phyloP scores from a whole-genome alignment of 1,140 invertebrate genomes.

The Pogonognathellus flavescens region DNA sequence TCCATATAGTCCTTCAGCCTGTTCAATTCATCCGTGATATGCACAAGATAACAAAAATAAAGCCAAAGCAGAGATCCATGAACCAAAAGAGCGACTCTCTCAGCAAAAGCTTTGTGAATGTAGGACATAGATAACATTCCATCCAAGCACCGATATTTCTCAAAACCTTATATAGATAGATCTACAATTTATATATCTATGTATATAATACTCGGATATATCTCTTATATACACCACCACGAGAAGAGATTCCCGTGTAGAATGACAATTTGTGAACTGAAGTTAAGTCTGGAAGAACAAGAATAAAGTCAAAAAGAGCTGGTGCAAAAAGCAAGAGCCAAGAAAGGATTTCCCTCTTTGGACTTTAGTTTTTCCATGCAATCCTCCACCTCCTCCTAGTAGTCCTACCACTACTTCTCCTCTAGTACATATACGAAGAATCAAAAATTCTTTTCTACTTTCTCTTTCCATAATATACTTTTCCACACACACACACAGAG shows the following conservation, averaged over 20 bases:
- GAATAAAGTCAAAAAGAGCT: background rate
- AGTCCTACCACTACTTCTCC: background rate
- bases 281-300: constrained; percentile 26
- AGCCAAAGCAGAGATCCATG: background rate
- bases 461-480: background rate
- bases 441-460: constrained; percentile 40
- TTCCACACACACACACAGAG: too few relatives aligned
- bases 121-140: constrained; percentile 38
- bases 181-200: constrained; percentile 14
- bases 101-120: background rate
- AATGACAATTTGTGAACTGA: constrained; percentile 57
- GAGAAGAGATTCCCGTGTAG: constrained; percentile 29
- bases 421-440: background rate
- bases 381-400: too few relatives aligned
- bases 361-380: background rate
- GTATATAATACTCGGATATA: background rate
- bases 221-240: background rate
- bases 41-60: background rate
- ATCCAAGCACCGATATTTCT: constrained; percentile 22
- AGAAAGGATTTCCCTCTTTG: background rate
- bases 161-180: background rate
- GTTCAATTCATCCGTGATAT: background rate
- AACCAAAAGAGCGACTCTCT: background rate
- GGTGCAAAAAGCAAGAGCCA: constrained; percentile 1
- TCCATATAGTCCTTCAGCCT: too few relatives aligned